Conservation (phyloP, 2,797 vertebrate species). For the Sebastes minor region DNA sequence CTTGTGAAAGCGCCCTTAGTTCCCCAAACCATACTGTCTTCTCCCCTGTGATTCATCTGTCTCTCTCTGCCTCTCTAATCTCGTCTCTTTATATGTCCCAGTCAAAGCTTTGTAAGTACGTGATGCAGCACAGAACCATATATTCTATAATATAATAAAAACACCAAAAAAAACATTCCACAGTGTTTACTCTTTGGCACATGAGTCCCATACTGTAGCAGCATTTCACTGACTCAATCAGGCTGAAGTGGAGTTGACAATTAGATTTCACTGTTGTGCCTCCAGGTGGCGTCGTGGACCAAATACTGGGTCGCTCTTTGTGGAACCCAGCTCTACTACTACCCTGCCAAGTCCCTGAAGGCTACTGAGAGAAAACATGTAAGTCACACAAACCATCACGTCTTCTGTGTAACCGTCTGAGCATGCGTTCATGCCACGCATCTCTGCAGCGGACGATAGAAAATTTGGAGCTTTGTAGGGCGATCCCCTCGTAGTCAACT, state of each 20-base stretch:
- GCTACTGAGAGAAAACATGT: constrained; percentile 98
- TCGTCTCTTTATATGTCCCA: not conserved
- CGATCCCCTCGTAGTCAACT: no score
- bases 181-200: not conserved
- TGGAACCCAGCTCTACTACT: constrained; percentile 94
- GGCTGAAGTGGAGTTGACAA: not conserved
- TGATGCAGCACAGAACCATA: not conserved
- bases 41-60: not conserved
- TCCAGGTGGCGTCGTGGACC: constrained; percentile 96
- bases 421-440: not conserved
- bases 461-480: not conserved
- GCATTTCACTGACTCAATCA: not conserved
- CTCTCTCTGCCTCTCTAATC: not conserved
- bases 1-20: not conserved
- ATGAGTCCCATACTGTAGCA: not conserved
- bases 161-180: not conserved
- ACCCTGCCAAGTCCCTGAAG: constrained; percentile 97
- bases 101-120: not conserved
- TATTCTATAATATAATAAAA: not conserved
- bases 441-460: not conserved
- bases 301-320: constrained; percentile 98
- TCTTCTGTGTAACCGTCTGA: not conserved
- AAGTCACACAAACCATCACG: constrained; percentile 65
- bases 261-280: constrained; percentile 20
- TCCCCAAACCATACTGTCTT: not conserved